Base-by-base conservation (phyloP, 2,797 vertebrate species). In the Pelodytes ibericus region DNA sequence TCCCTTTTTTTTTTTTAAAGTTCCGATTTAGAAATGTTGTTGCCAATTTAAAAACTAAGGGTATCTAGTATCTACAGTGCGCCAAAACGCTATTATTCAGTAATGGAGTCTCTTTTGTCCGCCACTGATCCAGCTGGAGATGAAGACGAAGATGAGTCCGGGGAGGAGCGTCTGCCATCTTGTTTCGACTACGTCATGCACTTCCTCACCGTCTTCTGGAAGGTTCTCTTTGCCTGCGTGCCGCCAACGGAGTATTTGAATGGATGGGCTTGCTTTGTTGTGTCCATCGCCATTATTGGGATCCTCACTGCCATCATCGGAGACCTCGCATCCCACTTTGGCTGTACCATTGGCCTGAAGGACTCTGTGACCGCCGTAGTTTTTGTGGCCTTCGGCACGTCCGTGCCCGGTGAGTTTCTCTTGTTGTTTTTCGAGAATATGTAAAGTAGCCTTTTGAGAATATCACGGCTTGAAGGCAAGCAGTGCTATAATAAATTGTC, bases 171-270 rank as follows among this genome's bases (percentile, higher is more conserved):
- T 25, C 92, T 99, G 82, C 97, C 97, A 0, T 99, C 97, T 75
- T 99, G 97, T 82, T 98, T 98, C 9, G 97, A 99, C 91, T 99
- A 99, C 0, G 96, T 99, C 87, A 99, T 99, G 97, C 97, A 99
- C 88, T 99, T 99, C 88, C 94, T 99, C 83, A 99, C 97, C 0
- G 96, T 99, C 74, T 99, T 99, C 93, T 99, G 97, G 97, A 99
- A 99, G 90, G 97, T 99, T 25, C 90, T 98, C 81, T 99, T 99
- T 33, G 97, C 97, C 13, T 99, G 97, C 0, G 97, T 99, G 51
- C 97, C 97, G 2, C 97, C 97, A 67, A 99, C 97, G 0, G 96
- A 97, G 87, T 98, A 99, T 88, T 89, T 96, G 90, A 94, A 95
- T 0, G 97, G 97, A 81, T 99, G 97, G 97, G 97, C 97, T 69